Evolutionary conservation across 2,797 vertebrate species (phyloP).

Genomic region (Limosa lapponica): DNA sequence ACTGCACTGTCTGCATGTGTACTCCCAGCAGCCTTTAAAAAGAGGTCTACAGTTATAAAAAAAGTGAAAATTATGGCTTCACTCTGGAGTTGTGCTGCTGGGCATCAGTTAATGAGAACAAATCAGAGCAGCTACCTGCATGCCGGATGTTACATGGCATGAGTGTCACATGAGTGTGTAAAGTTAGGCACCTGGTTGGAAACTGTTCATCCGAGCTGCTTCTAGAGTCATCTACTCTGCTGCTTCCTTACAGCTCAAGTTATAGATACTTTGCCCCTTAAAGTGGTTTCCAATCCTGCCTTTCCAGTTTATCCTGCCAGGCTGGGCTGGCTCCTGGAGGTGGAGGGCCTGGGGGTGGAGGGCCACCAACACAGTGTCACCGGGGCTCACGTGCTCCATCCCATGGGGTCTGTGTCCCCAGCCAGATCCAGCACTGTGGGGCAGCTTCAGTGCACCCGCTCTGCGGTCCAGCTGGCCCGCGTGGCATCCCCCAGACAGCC

Average conservation of each 20-base stretch:
- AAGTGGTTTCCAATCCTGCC: neutral
- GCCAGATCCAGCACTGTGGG: rapidly evolving
- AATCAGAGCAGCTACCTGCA: neutral
- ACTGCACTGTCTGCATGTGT: rapidly evolving
- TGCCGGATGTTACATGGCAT: neutral
- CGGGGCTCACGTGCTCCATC: rapidly evolving
- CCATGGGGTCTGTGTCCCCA: rapidly evolving
- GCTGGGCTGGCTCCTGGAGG: neutral
- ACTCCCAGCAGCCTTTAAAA: neutral
- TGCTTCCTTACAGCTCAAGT: neutral
- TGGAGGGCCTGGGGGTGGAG: neutral
- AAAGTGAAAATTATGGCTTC: neutral
- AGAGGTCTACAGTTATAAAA: neutral
- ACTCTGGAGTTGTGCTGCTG: neutral
- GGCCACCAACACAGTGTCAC: rapidly evolving
- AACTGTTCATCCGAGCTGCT: neutral
- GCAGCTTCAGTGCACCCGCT: neutral
- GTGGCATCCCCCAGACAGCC: neutral
- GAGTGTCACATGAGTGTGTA: neutral
- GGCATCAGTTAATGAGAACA: neutral
- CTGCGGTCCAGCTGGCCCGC: rapidly evolving
- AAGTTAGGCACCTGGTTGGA: neutral
- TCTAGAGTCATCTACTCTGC: neutral
- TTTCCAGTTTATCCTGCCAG: neutral
- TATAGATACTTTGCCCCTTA: neutral